A percentile compares a stretch with the other conserved stretches of the same genome.
These are phyloP conservation scores for Sebastes dallii DNA, from an alignment of 2,797 vertebrate genomes.

Conservation along the genomic window DNA sequence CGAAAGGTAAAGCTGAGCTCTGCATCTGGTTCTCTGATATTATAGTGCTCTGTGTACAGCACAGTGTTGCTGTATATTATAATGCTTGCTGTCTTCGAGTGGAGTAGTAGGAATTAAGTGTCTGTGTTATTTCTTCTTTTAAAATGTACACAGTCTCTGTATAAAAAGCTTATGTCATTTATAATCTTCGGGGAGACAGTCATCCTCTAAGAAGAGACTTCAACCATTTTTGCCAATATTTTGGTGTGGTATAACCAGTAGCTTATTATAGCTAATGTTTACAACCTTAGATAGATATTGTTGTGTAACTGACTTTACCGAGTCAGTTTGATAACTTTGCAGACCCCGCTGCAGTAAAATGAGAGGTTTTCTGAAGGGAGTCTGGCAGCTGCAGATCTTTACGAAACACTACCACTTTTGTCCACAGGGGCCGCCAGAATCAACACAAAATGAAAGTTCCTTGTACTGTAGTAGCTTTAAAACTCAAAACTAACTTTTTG, in stretches of 20 bases:
- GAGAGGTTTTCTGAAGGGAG: background rate
- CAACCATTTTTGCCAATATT: background rate
- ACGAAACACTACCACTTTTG: background rate
- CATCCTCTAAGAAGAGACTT: background rate
- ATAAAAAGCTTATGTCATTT: rapidly evolving
- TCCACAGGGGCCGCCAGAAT: background rate
- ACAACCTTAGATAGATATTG: background rate
- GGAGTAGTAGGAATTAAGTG: too few relatives aligned
- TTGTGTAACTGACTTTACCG: background rate
- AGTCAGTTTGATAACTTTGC: background rate
- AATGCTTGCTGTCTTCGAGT: rapidly evolving
- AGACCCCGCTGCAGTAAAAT: background rate
- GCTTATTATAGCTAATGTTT: background rate
- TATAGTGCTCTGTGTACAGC: too few relatives aligned
- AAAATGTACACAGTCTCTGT: too few relatives aligned
- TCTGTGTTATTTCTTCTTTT: too few relatives aligned
- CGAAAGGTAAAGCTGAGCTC: background rate
- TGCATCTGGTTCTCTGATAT: background rate
- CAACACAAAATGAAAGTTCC: background rate
- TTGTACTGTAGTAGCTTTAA: background rate
- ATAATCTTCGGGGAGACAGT: too few relatives aligned
- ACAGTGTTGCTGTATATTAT: too few relatives aligned
- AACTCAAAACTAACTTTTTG: background rate
- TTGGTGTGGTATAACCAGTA: background rate
- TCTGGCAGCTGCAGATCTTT: background rate